phyloP scores from a whole-genome alignment of 2,888 invertebrate species.

The Balanococcus diminutus region DNA sequence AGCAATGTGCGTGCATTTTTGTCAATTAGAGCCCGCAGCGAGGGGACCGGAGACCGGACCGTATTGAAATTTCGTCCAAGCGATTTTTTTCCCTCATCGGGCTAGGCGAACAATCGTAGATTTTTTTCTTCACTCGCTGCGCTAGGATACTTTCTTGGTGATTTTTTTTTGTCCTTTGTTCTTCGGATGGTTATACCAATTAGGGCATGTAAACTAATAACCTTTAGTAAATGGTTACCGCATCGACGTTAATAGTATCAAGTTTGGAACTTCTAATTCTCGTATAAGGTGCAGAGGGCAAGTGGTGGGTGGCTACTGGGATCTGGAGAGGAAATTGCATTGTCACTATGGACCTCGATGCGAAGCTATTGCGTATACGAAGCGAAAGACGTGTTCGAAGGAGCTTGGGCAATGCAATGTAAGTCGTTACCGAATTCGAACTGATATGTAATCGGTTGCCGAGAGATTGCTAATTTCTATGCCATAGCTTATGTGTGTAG shows the following conservation, averaged over 20 bases:
- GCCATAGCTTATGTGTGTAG: neutral
- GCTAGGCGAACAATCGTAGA: neutral
- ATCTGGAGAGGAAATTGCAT: neutral
- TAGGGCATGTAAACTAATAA: conserved; percentile 25
- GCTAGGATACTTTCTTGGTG: neutral
- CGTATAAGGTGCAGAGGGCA: neutral
- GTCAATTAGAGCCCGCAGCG: neutral
- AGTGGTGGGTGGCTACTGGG: neutral
- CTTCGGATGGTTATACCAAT: neutral
- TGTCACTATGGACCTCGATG: neutral
- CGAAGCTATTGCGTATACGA: no score
- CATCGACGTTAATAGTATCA: neutral
- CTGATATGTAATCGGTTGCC: neutral
- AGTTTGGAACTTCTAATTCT: neutral
- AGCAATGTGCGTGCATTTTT: neutral
- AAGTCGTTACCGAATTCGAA: no score
- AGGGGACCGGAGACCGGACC: neutral
- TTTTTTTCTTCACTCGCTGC: neutral
- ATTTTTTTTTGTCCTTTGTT: neutral
- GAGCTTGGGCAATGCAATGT: neutral
- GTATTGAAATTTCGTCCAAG: neutral
- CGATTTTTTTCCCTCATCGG: neutral
- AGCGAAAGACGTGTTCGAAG: neutral
- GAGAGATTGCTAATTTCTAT: no score
- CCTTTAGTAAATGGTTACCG: conserved; percentile 14